Percentiles rank a stretch among this genome's conserved stretches.
phyloP scores from a whole-genome alignment of 2,113 vertebrate species.

The Colinus virginianus region DNA sequence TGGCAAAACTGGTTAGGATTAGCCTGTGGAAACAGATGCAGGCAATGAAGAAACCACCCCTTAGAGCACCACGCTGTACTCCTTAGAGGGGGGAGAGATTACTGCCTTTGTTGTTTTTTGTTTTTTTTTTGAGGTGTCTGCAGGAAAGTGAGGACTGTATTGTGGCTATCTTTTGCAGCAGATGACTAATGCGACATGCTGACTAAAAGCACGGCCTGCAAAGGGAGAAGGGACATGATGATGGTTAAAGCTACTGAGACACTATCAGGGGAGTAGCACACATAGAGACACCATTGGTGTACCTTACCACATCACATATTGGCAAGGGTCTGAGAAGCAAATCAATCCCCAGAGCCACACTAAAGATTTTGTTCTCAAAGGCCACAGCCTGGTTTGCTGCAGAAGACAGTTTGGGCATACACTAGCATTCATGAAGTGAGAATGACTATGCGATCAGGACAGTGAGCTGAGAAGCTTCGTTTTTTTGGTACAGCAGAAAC shows the following conservation, averaged over 20 bases:
- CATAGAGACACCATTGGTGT: background rate
- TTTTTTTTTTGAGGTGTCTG: background rate
- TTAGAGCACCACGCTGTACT: accelerated
- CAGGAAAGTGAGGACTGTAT: background rate
- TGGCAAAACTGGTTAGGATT: background rate
- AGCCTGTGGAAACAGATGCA: background rate
- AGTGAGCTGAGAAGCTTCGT: background rate
- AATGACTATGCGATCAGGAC: background rate
- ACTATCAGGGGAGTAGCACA: accelerated
- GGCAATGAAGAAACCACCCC: background rate
- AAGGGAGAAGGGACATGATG: background rate
- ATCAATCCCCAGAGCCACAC: accelerated
- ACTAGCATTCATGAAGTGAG: background rate
- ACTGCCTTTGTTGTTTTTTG: no score
- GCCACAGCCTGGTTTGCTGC: background rate
- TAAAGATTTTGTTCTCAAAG: background rate
- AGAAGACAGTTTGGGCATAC: background rate
- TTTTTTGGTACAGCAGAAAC: background rate
- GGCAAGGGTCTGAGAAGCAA: background rate
- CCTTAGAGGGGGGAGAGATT: no score
- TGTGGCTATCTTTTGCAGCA: background rate
- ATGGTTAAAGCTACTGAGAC: background rate
- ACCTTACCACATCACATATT: background rate
- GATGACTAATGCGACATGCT: background rate
- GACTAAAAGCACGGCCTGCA: background rate